Evolutionary conservation across 2,113 vertebrate genomes (phyloP).

Genomic region (Bungarus multicinctus): DNA sequence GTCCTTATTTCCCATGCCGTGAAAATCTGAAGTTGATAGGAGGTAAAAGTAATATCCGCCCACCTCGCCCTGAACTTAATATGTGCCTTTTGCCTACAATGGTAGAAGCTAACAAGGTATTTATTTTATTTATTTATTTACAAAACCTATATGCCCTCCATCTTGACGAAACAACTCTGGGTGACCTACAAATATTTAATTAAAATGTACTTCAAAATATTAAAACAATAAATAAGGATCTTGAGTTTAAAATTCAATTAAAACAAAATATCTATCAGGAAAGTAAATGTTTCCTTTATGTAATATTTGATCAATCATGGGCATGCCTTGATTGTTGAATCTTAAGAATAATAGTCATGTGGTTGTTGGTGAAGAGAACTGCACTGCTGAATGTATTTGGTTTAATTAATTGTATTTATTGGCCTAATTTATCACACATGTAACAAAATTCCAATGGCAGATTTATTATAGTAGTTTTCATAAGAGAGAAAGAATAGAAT

Average conservation of each 20-base stretch:
- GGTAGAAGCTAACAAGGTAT: constrained; percentile 98
- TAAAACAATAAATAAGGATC: background rate
- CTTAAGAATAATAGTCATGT: background rate
- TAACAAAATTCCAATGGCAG: background rate
- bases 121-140: background rate
- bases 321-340: background rate
- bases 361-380: background rate
- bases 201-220: background rate
- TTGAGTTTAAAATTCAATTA: background rate
- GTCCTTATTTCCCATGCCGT: constrained; percentile 97
- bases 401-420: background rate
- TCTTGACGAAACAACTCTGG: background rate
- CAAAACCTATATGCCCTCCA: background rate
- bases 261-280: constrained; percentile 30
- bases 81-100: constrained; percentile 99
- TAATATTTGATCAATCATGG: background rate
- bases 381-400: background rate
- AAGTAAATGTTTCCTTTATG: background rate
- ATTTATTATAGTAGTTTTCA: background rate
- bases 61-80: constrained; percentile 95
- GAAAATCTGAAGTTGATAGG: constrained; percentile 99
- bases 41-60: constrained; percentile 97
- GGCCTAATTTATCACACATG: background rate
- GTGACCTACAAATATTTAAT: background rate
- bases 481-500: background rate